Evolutionary conservation across 2,888 invertebrate species (phyloP).

Genomic region (Blastobasis adustella): DNA sequence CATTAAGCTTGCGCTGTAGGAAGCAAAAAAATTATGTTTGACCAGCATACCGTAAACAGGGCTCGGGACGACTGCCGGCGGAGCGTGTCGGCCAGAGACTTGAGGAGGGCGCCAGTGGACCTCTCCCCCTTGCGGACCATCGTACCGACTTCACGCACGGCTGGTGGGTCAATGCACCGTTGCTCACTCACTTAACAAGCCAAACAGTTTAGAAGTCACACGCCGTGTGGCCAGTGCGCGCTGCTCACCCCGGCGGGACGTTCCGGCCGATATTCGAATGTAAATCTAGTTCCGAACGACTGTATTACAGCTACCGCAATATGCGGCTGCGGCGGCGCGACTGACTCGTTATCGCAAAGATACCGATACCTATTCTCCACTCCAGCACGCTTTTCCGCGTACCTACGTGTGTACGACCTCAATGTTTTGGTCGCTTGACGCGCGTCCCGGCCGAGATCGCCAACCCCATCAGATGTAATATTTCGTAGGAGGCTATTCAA

Average conservation of each 20-base stretch:
- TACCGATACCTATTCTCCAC: conserved; percentile 59
- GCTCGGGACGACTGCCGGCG: conserved; percentile 57
- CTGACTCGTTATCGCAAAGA: conserved; percentile 57
- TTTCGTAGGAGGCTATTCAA: conserved; percentile 8
- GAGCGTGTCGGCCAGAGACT: conserved; percentile 63
- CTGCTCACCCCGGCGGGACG: conserved; percentile 23
- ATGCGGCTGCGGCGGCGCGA: conserved; percentile 66
- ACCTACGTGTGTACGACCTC: conserved; percentile 44
- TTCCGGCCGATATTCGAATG: conserved; percentile 13
- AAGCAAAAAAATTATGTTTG: too few relatives aligned
- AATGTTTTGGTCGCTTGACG: conserved; percentile 59
- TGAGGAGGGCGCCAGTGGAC: conserved; percentile 57
- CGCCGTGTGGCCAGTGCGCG: conserved; percentile 24
- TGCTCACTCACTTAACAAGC: conserved; percentile 31
- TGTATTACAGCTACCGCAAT: conserved; percentile 56
- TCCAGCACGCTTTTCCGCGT: conserved; percentile 38
- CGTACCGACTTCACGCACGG: conserved; percentile 65
- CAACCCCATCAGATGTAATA: conserved; percentile 33
- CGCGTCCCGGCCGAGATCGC: conserved; percentile 40
- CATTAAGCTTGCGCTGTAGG: too few relatives aligned
- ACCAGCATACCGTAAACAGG: conserved; percentile 46
- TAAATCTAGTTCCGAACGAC: neutral
- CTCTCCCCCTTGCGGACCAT: conserved; percentile 68
- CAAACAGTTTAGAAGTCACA: conserved; percentile 30
- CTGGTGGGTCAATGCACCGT: conserved; percentile 64